Conservation (phyloP, 2,113 vertebrate species). For the Phaetusa simplex region DNA sequence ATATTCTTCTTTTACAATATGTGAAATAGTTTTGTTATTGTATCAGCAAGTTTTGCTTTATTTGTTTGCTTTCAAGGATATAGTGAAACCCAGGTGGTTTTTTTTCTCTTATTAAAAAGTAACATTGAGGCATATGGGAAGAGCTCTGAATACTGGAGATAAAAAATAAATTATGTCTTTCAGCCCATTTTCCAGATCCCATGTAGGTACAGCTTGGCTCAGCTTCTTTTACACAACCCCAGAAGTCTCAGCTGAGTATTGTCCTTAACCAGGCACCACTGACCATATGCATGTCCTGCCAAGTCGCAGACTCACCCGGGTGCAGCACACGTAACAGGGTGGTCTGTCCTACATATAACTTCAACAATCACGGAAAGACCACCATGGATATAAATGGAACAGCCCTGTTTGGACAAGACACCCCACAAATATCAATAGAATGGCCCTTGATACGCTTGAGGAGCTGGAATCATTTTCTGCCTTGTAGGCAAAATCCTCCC, state of each 20-base stretch:
- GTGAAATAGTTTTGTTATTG: background rate
- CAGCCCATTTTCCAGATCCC: background rate
- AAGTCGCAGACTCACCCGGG: background rate
- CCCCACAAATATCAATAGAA: background rate
- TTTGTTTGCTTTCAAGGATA: background rate
- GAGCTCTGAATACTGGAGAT: background rate
- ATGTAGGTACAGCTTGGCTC: background rate
- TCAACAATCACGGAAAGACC: background rate
- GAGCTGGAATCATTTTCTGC: background rate
- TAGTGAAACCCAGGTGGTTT: background rate
- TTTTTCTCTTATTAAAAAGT: background rate
- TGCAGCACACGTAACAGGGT: background rate
- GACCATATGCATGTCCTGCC: accelerated
- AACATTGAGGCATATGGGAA: background rate
- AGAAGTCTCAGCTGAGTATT: background rate
- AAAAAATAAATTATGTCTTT: background rate
- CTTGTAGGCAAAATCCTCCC: background rate
- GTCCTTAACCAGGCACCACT: background rate
- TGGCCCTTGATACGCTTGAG: background rate
- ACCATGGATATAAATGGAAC: background rate
- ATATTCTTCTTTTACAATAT: background rate
- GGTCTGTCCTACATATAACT: accelerated
- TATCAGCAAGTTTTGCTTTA: background rate
- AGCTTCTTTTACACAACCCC: background rate
- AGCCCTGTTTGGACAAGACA: background rate